phyloP scores from a whole-genome alignment of 1,140 invertebrate genomes.

The Nasonia longicornis region DNA sequence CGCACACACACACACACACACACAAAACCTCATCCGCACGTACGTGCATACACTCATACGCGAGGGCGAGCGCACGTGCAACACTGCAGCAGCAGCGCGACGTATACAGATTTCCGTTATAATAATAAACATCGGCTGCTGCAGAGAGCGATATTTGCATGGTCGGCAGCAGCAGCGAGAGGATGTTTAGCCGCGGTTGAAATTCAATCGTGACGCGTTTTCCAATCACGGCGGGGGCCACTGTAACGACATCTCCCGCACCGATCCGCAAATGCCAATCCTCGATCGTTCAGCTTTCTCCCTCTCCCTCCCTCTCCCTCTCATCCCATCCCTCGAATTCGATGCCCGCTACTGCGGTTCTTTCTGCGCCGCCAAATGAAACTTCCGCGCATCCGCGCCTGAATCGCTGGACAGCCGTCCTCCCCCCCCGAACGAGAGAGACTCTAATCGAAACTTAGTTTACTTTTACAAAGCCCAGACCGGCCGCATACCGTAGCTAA shows the following conservation, averaged over 20 bases:
- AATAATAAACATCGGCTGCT: constrained; percentile 43
- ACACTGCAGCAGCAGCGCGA: neutral
- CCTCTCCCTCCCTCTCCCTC: constrained; percentile 19
- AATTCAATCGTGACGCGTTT: constrained; percentile 48
- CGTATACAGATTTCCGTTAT: constrained; percentile 44
- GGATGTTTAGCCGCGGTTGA: constrained; percentile 41
- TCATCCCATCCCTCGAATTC: neutral
- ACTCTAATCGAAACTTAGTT: constrained; percentile 56
- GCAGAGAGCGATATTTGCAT: constrained; percentile 36
- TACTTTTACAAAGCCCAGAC: constrained; percentile 52
- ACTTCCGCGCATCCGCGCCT: constrained; percentile 37
- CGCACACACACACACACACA: neutral
- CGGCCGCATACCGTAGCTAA: constrained; percentile 15
- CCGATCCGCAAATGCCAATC: constrained; percentile 40
- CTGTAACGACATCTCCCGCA: constrained; percentile 39
- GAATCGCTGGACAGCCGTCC: constrained; percentile 43
- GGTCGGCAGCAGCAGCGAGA: constrained; percentile 5
- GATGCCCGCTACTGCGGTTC: neutral
- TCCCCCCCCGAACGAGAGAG: neutral
- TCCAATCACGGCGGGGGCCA: constrained; percentile 37
- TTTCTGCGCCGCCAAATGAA: constrained; percentile 43
- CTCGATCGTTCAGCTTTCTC: constrained; percentile 23
- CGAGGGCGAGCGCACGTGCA: neutral
- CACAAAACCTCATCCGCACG: neutral
- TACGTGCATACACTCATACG: neutral